Conservation (phyloP, 2,888 invertebrate genomes). For the Callyntrura sp. region DNA sequence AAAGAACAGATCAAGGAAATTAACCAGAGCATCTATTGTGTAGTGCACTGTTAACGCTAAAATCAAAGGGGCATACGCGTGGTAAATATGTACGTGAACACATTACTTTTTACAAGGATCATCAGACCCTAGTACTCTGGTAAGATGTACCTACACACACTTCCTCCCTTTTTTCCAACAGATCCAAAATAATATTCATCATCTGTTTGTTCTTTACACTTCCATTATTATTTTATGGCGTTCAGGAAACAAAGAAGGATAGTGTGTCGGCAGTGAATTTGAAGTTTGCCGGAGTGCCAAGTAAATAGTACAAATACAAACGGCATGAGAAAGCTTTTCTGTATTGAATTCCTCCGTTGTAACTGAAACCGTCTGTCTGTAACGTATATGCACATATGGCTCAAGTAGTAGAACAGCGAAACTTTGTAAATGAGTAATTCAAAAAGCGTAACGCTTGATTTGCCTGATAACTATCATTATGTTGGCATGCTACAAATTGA, state of each 20-base stretch:
- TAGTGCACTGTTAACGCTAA: not conserved
- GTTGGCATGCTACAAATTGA: not conserved
- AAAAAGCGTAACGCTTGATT: conserved; percentile 27
- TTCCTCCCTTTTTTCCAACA: not conserved
- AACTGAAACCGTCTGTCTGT: not conserved
- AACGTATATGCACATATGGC: not conserved
- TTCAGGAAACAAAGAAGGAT: not conserved
- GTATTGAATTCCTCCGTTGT: conserved; percentile 9
- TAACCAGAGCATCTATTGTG: conserved; percentile 11
- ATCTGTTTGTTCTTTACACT: not conserved
- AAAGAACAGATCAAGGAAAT: conserved; percentile 30
- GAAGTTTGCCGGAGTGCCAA: not conserved
- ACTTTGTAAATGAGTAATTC: conserved; percentile 28
- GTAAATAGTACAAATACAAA: not conserved
- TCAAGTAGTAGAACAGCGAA: not conserved
- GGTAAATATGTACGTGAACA: not conserved
- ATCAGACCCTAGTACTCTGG: not conserved
- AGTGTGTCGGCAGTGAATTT: not conserved
- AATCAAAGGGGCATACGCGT: not conserved
- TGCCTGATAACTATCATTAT: not conserved
- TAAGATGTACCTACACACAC: not conserved
- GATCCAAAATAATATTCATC: not conserved
- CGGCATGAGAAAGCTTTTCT: not conserved
- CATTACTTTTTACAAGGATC: too few relatives aligned
- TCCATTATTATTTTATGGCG: not conserved